phyloP scores from a whole-genome alignment of 1,140 invertebrate species.

The Drosophila auraria region DNA sequence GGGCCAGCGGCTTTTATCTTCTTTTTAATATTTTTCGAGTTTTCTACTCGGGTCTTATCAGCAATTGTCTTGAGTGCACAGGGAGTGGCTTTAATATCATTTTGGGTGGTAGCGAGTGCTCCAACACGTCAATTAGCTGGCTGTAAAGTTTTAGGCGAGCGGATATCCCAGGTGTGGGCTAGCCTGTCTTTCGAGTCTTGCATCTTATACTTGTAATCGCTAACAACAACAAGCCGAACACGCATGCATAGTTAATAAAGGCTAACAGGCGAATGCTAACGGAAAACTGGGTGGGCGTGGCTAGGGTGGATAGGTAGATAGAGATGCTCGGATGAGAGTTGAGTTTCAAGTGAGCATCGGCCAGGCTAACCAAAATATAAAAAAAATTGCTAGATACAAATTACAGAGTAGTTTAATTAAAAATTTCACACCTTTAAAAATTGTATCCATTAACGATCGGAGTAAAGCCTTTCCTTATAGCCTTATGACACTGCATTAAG shows the following conservation, averaged over 20 bases:
- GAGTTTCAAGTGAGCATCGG: not conserved
- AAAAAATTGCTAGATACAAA: not conserved
- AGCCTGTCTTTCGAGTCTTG: conserved; percentile 50
- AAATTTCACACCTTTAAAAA: too few relatives aligned
- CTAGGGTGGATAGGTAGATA: not conserved
- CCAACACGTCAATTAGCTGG: conserved; percentile 63
- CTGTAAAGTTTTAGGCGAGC: conserved; percentile 30
- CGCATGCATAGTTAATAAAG: conserved; percentile 68
- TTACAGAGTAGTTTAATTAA: not conserved
- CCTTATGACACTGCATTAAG: too few relatives aligned
- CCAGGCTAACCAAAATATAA: not conserved
- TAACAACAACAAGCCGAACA: conserved; percentile 26
- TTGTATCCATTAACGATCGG: too few relatives aligned
- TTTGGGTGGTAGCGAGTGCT: conserved; percentile 2
- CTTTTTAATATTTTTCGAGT: conserved; percentile 38
- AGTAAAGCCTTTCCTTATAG: too few relatives aligned
- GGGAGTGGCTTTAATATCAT: conserved; percentile 6
- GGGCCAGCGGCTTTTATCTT: conserved; percentile 56
- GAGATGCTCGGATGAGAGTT: conserved; percentile 5
- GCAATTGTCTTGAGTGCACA: conserved; percentile 53
- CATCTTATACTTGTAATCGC: conserved; percentile 59
- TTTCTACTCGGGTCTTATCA: conserved; percentile 24
- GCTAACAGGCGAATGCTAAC: conserved; percentile 24
- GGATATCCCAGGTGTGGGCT: conserved; percentile 57
- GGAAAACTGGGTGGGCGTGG: conserved; percentile 26